Evolutionary conservation across 1,140 invertebrate species (phyloP).

Genomic region (Belonocnema kinseyi): DNA sequence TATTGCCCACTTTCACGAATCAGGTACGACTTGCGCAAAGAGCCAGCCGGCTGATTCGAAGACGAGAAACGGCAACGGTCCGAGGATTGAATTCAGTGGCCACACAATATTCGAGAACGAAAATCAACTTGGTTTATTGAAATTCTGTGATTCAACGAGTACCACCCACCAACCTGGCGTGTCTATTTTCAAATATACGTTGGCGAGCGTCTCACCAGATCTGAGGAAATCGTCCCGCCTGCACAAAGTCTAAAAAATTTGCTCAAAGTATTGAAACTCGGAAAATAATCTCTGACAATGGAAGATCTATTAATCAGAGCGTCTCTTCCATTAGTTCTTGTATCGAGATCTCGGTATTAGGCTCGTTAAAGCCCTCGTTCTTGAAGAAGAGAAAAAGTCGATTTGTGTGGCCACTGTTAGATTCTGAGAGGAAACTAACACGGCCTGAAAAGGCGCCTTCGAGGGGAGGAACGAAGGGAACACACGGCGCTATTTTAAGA

Average conservation of each 20-base stretch:
- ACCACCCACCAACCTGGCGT: constrained; percentile 41
- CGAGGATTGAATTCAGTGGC: constrained; percentile 8
- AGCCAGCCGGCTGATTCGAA: not conserved
- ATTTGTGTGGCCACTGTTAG: constrained; percentile 20
- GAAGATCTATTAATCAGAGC: too few relatives aligned
- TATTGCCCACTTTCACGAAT: constrained; percentile 25
- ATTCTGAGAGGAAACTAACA: constrained; percentile 53
- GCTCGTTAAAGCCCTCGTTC: not conserved
- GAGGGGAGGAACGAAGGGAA: constrained; percentile 51
- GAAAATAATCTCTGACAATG: not conserved
- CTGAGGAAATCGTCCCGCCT: constrained; percentile 12
- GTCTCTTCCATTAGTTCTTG: too few relatives aligned
- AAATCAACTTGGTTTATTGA: constrained; percentile 38
- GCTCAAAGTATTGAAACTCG: not conserved
- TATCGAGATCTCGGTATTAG: too few relatives aligned
- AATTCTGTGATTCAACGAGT: constrained; percentile 44
- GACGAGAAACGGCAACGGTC: not conserved
- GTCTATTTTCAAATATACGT: constrained; percentile 48
- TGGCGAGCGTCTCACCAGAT: constrained; percentile 13
- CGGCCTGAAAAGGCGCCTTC: constrained; percentile 66
- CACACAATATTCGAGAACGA: constrained; percentile 10
- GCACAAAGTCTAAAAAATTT: not conserved
- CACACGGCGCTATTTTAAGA: constrained; percentile 60
- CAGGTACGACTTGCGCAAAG: constrained; percentile 24
- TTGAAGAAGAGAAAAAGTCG: not conserved